Evolutionary conservation across 2,113 vertebrate genomes (phyloP).

Genomic region (Otis tarda): DNA sequence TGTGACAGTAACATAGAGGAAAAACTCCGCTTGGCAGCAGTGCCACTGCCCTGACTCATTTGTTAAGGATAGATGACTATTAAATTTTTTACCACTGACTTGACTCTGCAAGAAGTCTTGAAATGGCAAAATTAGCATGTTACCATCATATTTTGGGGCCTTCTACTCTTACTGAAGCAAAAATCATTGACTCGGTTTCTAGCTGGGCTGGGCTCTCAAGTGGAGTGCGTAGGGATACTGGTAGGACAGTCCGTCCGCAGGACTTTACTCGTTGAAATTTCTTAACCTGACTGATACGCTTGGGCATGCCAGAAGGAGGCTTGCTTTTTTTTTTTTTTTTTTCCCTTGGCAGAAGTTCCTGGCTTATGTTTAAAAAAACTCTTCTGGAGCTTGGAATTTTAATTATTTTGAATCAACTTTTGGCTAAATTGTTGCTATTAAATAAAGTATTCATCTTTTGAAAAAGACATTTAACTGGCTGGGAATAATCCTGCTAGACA

Average conservation of each 20-base stretch:
- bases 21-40: background rate
- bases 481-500: background rate
- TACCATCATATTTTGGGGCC: background rate
- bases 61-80: background rate
- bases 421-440: slow-evolving; percentile 4
- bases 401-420: slow-evolving; percentile 17
- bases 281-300: background rate
- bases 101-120: background rate
- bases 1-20: background rate
- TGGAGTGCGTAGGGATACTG: background rate
- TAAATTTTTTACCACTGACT: background rate
- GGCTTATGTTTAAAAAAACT: background rate
- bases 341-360: background rate
- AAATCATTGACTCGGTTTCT: background rate
- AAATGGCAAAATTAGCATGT: background rate
- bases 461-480: background rate
- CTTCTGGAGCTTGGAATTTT: background rate
- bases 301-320: background rate
- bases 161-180: background rate
- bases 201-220: background rate
- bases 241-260: background rate
- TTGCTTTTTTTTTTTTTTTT: background rate
- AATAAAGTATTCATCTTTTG: background rate
- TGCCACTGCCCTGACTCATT: background rate
- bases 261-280: background rate